These are phyloP conservation scores for Lophochroa leadbeateri DNA, from an alignment of 2,113 vertebrate species.

Conservation along the genomic window DNA sequence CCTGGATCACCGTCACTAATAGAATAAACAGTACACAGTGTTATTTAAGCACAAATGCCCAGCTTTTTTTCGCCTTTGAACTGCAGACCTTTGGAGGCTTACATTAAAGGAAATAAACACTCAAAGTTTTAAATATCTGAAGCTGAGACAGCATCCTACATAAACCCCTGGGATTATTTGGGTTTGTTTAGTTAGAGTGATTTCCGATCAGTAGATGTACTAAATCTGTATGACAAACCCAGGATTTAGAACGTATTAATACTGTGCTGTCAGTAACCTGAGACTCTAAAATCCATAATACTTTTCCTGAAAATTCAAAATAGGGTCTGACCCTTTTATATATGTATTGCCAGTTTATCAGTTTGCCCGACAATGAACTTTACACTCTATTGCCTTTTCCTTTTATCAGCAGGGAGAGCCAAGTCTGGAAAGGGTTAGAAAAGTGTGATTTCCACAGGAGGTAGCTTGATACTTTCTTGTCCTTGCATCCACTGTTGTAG, in stretches of 20 bases:
- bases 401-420: background rate
- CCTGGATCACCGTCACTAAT: constrained; percentile 7
- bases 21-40: constrained; percentile 21
- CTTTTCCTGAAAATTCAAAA: background rate
- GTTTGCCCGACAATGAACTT: background rate
- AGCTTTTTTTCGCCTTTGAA: background rate
- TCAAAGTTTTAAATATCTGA: background rate
- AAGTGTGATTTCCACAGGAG: background rate
- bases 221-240: background rate
- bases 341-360: background rate
- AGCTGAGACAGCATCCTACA: background rate
- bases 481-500: background rate
- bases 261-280: background rate
- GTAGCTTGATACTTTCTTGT: background rate
- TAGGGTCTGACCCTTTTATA: background rate
- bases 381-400: background rate
- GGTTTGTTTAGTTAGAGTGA: background rate
- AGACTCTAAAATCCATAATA: background rate
- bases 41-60: constrained; percentile 12
- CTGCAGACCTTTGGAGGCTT: background rate
- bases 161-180: background rate
- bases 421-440: background rate
- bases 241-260: background rate
- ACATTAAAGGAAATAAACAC: constrained; percentile 16
- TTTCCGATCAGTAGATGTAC: background rate